A percentile compares a stretch with the other conserved stretches of the same genome.
These are phyloP conservation scores for Contarinia nasturtii DNA, from an alignment of 1,140 invertebrate genomes.

Conservation along the genomic window DNA sequence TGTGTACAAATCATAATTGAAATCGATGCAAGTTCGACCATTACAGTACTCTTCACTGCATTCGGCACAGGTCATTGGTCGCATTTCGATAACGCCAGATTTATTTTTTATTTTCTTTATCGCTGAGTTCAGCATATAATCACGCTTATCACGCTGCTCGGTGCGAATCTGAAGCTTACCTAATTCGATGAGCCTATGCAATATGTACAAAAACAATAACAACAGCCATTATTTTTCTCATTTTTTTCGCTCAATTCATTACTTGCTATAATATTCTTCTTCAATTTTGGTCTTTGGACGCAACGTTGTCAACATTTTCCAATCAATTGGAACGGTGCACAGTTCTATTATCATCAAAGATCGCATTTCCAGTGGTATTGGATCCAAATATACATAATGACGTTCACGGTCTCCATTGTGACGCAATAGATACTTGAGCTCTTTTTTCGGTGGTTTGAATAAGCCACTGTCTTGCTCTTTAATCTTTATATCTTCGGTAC, in stretches of 20 bases:
- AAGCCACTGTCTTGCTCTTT: slow-evolving; percentile 30
- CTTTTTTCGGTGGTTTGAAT: slow-evolving; percentile 40
- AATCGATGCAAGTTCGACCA: slow-evolving; percentile 29
- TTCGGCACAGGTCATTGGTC: slow-evolving; percentile 49
- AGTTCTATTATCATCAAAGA: slow-evolving; percentile 47
- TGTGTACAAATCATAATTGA: slow-evolving; percentile 29
- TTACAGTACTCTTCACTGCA: slow-evolving; percentile 74
- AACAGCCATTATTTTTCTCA: no score
- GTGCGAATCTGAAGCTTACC: slow-evolving; percentile 57
- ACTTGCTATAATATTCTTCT: slow-evolving; percentile 75
- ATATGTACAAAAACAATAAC: background rate
- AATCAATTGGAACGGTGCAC: slow-evolving; percentile 71
- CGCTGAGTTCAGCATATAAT: slow-evolving; percentile 34
- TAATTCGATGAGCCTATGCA: slow-evolving; percentile 47
- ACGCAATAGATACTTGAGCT: slow-evolving; percentile 24
- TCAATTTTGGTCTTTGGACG: slow-evolving; percentile 63
- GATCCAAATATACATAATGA: slow-evolving; percentile 41
- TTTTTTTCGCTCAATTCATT: slow-evolving; percentile 10
- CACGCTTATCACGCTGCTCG: slow-evolving; percentile 38
- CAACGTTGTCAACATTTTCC: slow-evolving; percentile 76
- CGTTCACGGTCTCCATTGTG: slow-evolving; percentile 16
- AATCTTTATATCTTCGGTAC: slow-evolving; percentile 43
- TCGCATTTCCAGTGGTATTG: slow-evolving; percentile 64
- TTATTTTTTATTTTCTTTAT: slow-evolving; percentile 57
- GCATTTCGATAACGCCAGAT: slow-evolving; percentile 55